Evolutionary conservation across 2,888 invertebrate genomes (phyloP).

Genomic region (Lasioglossum villosulum): DNA sequence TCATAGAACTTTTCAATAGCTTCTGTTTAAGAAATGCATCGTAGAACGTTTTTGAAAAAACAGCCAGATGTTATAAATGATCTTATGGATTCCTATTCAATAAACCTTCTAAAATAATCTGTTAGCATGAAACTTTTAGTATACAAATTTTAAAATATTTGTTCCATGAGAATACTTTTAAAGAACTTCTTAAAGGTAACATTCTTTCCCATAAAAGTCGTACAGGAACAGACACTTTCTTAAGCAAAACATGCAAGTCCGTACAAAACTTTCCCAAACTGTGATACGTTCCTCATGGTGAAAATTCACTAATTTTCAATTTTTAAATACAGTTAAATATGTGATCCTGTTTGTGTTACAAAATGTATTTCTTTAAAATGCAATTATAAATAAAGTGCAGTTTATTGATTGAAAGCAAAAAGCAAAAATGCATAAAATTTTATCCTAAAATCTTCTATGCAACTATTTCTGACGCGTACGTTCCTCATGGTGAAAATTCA

Average conservation of each 20-base stretch:
- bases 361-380: background rate
- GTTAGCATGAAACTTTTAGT: background rate
- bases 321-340: background rate
- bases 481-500: no score
- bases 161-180: background rate
- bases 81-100: background rate
- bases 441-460: no score
- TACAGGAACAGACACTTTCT: background rate
- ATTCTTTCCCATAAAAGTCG: background rate
- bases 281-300: no score
- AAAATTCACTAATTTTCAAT: background rate
- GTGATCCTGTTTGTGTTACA: background rate
- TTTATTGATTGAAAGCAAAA: no score
- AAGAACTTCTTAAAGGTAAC: background rate
- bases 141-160: background rate
- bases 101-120: background rate
- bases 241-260: no score
- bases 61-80: no score
- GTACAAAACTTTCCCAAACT: no score
- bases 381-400: no score
- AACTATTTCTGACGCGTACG: no score
- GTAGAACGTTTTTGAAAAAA: background rate
- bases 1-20: background rate
- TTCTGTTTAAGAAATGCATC: background rate
- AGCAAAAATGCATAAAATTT: no score